These are phyloP conservation scores for Eurois occulta DNA, from an alignment of 2,888 invertebrate species.

Conservation along the genomic window DNA sequence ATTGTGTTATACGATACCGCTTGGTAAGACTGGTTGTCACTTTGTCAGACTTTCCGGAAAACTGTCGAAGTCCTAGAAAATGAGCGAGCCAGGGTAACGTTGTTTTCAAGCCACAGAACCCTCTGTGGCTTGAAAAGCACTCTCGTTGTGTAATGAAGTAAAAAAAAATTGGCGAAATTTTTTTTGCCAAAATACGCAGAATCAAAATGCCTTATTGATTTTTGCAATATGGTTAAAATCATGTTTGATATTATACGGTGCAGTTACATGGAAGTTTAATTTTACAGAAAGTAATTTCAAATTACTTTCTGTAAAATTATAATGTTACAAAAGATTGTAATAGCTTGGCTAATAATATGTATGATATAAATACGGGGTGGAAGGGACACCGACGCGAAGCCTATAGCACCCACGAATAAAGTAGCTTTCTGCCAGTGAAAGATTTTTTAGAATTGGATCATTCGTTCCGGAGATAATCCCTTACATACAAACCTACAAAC, in stretches of 20 bases:
- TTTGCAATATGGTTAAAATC: neutral
- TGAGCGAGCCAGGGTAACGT: neutral
- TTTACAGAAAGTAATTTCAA: too few relatives aligned
- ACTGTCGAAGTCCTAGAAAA: neutral
- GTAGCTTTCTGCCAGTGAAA: too few relatives aligned
- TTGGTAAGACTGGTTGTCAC: neutral
- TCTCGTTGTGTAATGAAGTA: neutral
- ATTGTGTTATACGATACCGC: neutral
- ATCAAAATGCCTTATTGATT: neutral
- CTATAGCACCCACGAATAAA: too few relatives aligned
- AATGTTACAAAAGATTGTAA: too few relatives aligned
- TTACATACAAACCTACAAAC: too few relatives aligned
- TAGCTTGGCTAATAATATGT: too few relatives aligned
- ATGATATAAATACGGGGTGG: too few relatives aligned
- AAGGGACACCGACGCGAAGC: too few relatives aligned
- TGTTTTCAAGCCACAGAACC: neutral
- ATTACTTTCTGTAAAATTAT: conserved; percentile 8
- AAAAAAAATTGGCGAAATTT: too few relatives aligned
- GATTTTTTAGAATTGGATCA: too few relatives aligned
- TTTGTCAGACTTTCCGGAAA: neutral
- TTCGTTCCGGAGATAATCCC: too few relatives aligned
- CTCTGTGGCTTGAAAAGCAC: too few relatives aligned
- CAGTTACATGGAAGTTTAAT: neutral
- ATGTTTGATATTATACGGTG: neutral
- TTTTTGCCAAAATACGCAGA: neutral